Percentiles rank a stretch among this genome's conserved stretches.
These are phyloP conservation scores for Phyllopteryx taeniolatus DNA, from an alignment of 2,113 vertebrate genomes.

Conservation along the genomic window DNA sequence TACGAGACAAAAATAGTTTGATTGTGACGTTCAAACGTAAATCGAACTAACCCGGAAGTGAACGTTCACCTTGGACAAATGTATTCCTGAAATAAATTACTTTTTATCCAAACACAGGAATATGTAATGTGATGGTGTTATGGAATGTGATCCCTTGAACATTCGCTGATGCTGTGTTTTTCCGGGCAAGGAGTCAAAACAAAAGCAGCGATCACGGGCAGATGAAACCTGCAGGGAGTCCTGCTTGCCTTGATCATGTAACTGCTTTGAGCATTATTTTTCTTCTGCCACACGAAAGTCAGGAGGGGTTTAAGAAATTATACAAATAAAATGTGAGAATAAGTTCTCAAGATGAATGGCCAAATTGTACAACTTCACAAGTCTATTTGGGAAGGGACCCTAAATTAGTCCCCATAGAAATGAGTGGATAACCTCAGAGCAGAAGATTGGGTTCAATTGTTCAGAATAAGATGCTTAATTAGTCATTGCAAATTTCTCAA, in stretches of 20 bases:
- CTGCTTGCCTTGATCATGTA: background rate
- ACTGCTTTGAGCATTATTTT: background rate
- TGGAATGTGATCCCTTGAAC: background rate
- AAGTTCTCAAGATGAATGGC: too few species aligned
- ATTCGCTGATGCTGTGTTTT: background rate
- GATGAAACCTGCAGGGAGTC: background rate
- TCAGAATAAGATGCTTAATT: too few species aligned
- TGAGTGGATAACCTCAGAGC: background rate
- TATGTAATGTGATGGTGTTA: background rate
- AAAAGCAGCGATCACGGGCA: background rate
- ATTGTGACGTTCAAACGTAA: too few species aligned
- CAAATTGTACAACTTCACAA: background rate
- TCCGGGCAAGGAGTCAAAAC: background rate
- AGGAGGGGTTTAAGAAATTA: background rate
- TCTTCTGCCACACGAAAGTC: background rate
- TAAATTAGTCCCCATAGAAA: background rate
- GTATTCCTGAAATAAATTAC: too few species aligned
- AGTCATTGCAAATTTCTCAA: too few species aligned
- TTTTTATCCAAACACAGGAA: background rate
- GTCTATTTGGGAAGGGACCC: background rate
- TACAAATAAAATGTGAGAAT: too few species aligned
- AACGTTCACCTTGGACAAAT: too few species aligned
- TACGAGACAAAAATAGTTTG: too few species aligned
- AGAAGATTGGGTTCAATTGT: too few species aligned
- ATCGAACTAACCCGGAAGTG: too few species aligned